Base-by-base conservation (phyloP, 2,113 vertebrate species). In the Choloepus hoffmanni region DNA sequence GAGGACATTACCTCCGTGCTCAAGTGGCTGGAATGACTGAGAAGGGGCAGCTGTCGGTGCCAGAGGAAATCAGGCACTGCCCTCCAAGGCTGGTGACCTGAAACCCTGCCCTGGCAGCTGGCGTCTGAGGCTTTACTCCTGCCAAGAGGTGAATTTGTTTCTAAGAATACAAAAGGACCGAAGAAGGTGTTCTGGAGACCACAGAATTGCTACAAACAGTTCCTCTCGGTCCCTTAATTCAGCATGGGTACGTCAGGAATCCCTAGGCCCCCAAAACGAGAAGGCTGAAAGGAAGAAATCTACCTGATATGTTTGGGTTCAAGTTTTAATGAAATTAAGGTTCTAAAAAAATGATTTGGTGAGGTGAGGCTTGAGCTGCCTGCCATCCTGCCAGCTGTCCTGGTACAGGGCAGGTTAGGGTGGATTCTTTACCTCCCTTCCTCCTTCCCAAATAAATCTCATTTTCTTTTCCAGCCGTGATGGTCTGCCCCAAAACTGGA, bases 111-210 rank as follows among this genome's bases (percentile, higher is more conserved):
- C 89, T 48, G 68, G 74, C 82, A 68, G 3, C 1, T 86, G 86
- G 89, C 92, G 48, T 43, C 86, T 55, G 63, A 43, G 24, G 77
- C 43, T 89, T 72, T 40, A 18, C 2, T 67, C 60, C 53, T 86
- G 96, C 97, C 96, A 97, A 89, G 79, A 79, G 60, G 83, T 96
- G 95, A 98, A 92, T 96, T 67, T 81, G 95, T 85, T 97, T 95
- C 97, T 97, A 97, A 97, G 95, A 97, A 98, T 96, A 98, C 92
- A 94, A 58, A 95, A 95, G 79, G 63, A 53, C 89, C 65, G 33
- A 63, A 81, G 94, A 68, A 84, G 83, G 95, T 79, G n/a, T 79
- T 90, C 93, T 87, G 63, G 91, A 98, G 93, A 91, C 93, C 70
- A 94, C 16, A 72, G 33, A 21, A 43, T 1, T 28, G 45, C 77